phyloP scores from a whole-genome alignment of 30 jellyfish, hydroid and myxozoan species.

The Turritopsis rubra region DNA sequence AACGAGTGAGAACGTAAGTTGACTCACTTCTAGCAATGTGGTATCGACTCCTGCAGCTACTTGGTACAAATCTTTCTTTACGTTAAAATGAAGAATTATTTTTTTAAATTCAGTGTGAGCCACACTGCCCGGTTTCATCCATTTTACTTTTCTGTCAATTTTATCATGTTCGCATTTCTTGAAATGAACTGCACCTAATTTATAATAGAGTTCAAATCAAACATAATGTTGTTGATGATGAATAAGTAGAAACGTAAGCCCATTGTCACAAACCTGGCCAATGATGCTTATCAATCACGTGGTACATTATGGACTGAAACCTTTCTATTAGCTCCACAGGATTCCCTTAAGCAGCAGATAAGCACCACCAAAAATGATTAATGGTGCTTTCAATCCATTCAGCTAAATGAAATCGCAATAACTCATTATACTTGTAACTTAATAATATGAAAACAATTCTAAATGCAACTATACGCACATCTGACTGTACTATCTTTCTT shows the following conservation, averaged over 20 bases:
- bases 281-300: too few species aligned
- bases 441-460: not conserved
- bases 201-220: too few species aligned
- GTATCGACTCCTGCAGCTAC: constrained; percentile 2
- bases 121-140: constrained; percentile 1
- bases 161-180: not conserved
- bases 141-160: not conserved
- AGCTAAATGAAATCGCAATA: too few species aligned
- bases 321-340: too few species aligned
- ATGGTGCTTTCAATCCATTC: too few species aligned
- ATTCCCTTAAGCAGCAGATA: too few species aligned
- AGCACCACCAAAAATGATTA: too few species aligned
- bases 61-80: too few species aligned
- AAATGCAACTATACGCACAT: not conserved
- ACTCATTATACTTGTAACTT: too few species aligned
- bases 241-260: too few species aligned
- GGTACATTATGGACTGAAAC: too few species aligned
- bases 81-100: not conserved
- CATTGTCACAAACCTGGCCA: too few species aligned
- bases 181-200: not conserved
- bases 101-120: not conserved
- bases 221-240: not conserved
- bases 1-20: not conserved
- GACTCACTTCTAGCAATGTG: constrained; percentile 1
- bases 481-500: not conserved